Conservation (phyloP, 2,888 invertebrate genomes). For the Yponomeuta sedellus region DNA sequence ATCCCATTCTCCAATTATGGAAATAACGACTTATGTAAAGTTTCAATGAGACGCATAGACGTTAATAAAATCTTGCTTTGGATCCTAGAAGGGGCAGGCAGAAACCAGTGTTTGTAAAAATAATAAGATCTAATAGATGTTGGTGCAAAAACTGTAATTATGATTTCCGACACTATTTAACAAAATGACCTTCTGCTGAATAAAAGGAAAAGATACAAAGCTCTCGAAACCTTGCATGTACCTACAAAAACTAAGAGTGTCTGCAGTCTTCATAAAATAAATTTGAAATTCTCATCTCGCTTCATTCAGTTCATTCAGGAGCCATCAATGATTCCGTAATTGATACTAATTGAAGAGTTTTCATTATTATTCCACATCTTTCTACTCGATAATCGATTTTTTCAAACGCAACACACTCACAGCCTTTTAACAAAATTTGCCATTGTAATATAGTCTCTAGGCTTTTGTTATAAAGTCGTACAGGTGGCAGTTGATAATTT, state of each 20-base stretch:
- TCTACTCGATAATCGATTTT: conserved; percentile 57
- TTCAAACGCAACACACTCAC: conserved; percentile 30
- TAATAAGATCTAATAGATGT: too few relatives aligned
- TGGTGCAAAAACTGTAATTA: too few relatives aligned
- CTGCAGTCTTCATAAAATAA: conserved; percentile 1
- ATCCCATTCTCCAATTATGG: background rate
- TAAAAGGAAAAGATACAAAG: background rate
- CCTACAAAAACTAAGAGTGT: background rate
- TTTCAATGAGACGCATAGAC: background rate
- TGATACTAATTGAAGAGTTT: conserved; percentile 64
- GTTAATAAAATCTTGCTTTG: background rate
- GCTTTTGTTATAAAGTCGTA: conserved; percentile 37
- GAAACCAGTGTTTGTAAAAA: too few relatives aligned
- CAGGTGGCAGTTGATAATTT: conserved; percentile 28
- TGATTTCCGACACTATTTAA: too few relatives aligned
- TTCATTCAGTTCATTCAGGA: conserved; percentile 45
- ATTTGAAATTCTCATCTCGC: conserved; percentile 56
- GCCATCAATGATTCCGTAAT: conserved; percentile 68
- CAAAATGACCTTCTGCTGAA: too few relatives aligned
- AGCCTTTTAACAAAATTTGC: conserved; percentile 54
- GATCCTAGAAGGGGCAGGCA: too few relatives aligned
- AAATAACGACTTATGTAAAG: background rate
- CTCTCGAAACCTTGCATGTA: background rate
- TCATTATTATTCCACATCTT: conserved; percentile 63
- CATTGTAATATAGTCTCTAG: conserved; percentile 38